Percentiles rank a stretch among this genome's conserved stretches.
These are phyloP conservation scores for Exocentrus adspersus DNA, from an alignment of 2,888 invertebrate species.

Conservation along the genomic window DNA sequence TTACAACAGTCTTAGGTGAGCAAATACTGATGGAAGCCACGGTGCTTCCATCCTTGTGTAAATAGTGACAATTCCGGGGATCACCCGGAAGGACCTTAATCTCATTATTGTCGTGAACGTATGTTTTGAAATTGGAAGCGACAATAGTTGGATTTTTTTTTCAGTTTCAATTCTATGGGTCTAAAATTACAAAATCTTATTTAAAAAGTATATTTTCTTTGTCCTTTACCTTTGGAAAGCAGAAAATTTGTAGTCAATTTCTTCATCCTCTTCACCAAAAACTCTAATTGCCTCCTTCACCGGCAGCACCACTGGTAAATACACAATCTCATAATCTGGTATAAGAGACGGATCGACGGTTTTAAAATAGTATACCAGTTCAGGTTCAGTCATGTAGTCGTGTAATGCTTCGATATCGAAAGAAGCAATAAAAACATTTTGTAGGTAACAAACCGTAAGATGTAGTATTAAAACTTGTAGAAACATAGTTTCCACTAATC, in stretches of 20 bases:
- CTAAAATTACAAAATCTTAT: conserved; percentile 57
- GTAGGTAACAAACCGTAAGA: conserved; percentile 3
- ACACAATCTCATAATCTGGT: conserved; percentile 71
- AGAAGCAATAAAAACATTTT: conserved; percentile 10
- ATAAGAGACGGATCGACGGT: conserved; percentile 58
- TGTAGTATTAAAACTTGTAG: neutral
- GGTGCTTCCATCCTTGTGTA: conserved; percentile 68
- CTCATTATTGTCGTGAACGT: conserved; percentile 65
- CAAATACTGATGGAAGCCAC: conserved; percentile 78
- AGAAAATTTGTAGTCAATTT: conserved; percentile 68
- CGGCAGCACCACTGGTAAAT: conserved; percentile 65
- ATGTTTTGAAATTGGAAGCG: conserved; percentile 71
- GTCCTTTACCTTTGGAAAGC: conserved; percentile 69
- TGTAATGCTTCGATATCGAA: conserved; percentile 52
- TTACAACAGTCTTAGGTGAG: conserved; percentile 71
- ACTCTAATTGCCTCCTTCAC: conserved; percentile 44
- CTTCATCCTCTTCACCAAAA: conserved; percentile 59
- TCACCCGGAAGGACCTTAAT: conserved; percentile 54
- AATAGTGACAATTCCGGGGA: conserved; percentile 70
- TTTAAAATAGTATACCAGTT: conserved; percentile 63
- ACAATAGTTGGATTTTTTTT: conserved; percentile 72
- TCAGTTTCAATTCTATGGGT: conserved; percentile 70
- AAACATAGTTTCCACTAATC: conserved; percentile 1
- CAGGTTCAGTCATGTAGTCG: conserved; percentile 61
- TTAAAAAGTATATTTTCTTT: too few species aligned